phyloP scores from a whole-genome alignment of 2,888 invertebrate species.

The Plebejus anna region DNA sequence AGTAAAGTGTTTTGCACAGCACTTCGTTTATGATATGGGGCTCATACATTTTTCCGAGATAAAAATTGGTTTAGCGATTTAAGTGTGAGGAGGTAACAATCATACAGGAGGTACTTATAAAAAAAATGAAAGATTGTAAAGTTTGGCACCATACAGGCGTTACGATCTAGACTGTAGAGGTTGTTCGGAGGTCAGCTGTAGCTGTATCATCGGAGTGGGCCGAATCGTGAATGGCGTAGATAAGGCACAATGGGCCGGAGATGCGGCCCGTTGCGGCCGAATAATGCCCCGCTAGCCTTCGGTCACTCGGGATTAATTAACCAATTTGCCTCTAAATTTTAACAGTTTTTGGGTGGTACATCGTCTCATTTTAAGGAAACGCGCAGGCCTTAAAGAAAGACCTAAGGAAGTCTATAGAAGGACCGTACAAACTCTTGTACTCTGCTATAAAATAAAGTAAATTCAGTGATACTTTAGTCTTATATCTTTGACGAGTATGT shows the following conservation, averaged over 20 bases:
- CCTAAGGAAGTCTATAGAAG: background rate
- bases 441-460: background rate
- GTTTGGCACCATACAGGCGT: background rate
- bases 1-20: background rate
- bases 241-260: conserved; percentile 74
- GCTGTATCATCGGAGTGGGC: conserved; percentile 49
- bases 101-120: too few relatives aligned
- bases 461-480: background rate
- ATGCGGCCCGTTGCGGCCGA: conserved; percentile 58
- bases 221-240: conserved; percentile 75
- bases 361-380: background rate
- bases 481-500: background rate
- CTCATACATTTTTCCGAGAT: too few relatives aligned
- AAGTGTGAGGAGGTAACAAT: too few relatives aligned
- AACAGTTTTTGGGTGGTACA: background rate
- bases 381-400: background rate
- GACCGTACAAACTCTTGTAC: too few relatives aligned
- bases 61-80: too few relatives aligned
- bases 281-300: conserved; percentile 53
- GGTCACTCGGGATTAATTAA: conserved; percentile 46
- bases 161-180: conserved; percentile 20
- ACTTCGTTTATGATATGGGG: background rate
- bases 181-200: conserved; percentile 34
- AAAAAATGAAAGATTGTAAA: too few relatives aligned
- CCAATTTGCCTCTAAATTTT: conserved; percentile 24